phyloP scores from a whole-genome alignment of 2,888 invertebrate genomes.

The Carterocephalus palaemon region DNA sequence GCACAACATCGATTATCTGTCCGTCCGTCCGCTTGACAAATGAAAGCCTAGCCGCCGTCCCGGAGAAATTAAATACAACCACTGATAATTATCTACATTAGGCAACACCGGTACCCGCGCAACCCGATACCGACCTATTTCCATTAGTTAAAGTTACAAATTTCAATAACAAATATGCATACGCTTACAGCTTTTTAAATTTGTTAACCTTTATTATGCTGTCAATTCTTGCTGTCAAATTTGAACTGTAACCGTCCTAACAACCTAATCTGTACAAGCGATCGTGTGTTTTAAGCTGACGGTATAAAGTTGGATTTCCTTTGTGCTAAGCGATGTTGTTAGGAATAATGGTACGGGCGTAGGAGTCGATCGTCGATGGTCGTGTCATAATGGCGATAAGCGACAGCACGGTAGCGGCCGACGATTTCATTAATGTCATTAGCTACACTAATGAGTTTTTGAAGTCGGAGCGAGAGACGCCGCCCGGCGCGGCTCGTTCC shows the following conservation, averaged over 20 bases:
- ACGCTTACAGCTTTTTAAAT: slow-evolving; percentile 29
- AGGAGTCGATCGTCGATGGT: slow-evolving; percentile 40
- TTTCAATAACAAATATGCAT: slow-evolving; percentile 17
- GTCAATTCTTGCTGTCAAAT: slow-evolving; percentile 29
- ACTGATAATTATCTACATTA: slow-evolving; percentile 48
- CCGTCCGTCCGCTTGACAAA: slow-evolving; percentile 46
- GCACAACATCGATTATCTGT: slow-evolving; percentile 46
- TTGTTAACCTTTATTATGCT: slow-evolving; percentile 27
- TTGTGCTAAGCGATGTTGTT: slow-evolving; percentile 22
- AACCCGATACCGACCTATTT: slow-evolving; percentile 26
- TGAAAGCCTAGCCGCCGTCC: slow-evolving; percentile 46
- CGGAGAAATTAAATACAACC: slow-evolving; percentile 46
- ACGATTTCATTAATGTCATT: slow-evolving; percentile 68
- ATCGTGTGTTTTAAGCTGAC: slow-evolving; percentile 22
- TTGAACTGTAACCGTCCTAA: slow-evolving; percentile 10
- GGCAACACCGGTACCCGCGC: slow-evolving; percentile 25
- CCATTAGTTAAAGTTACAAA: slow-evolving; percentile 26
- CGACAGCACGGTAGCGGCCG: slow-evolving; percentile 57
- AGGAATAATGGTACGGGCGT: slow-evolving; percentile 20
- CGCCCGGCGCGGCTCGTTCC: not conserved
- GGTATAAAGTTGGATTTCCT: slow-evolving; percentile 28
- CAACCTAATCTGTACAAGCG: not conserved
- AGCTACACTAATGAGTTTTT: slow-evolving; percentile 63
- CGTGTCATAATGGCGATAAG: slow-evolving; percentile 49
- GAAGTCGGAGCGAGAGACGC: slow-evolving; percentile 35